Evolutionary conservation across 2,797 vertebrate species (phyloP).

Genomic region (Etheostoma perlongum): DNA sequence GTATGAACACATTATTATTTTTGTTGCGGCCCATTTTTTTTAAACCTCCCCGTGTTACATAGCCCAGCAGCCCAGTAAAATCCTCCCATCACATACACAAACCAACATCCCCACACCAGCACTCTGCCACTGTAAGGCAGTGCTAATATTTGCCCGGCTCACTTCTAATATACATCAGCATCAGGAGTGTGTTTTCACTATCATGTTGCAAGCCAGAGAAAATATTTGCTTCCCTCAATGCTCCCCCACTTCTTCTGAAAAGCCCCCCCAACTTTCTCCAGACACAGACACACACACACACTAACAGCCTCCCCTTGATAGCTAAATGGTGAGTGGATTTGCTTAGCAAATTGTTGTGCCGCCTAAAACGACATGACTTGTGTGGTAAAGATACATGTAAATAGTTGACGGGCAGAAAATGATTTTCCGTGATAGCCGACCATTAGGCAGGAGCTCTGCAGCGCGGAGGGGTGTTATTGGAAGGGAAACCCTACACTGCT

Average conservation of each 20-base stretch:
- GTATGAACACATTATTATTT: conserved; percentile 23
- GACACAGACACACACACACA: conserved; percentile 35
- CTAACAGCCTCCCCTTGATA: conserved; percentile 67
- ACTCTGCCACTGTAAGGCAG: conserved; percentile 79
- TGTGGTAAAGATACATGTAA: conserved; percentile 83
- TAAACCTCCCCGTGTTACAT: conserved; percentile 20
- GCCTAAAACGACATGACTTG: conserved; percentile 78
- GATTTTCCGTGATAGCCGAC: conserved; percentile 73
- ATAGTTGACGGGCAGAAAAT: conserved; percentile 77
- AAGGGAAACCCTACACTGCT: conserved; percentile 74
- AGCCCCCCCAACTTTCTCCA: conserved; percentile 55
- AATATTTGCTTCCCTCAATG: conserved; percentile 80
- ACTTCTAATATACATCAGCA: conserved; percentile 85
- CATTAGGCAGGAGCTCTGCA: conserved; percentile 71
- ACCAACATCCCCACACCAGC: conserved; percentile 35
- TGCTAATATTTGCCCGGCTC: conserved; percentile 83
- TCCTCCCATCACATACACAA: conserved; percentile 45
- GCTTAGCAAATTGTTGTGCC: conserved; percentile 83
- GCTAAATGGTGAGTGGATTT: conserved; percentile 81
- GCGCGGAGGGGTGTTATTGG: conserved; percentile 71
- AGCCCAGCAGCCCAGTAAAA: conserved; percentile 38
- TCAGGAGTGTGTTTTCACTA: conserved; percentile 79
- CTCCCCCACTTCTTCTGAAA: conserved; percentile 52
- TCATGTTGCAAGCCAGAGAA: conserved; percentile 79
- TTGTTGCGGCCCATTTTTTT: conserved; percentile 14